A percentile compares a stretch with the other conserved stretches of the same genome.
Conservation (phyloP, 2,113 vertebrate species). For the Pitta sordida region DNA sequence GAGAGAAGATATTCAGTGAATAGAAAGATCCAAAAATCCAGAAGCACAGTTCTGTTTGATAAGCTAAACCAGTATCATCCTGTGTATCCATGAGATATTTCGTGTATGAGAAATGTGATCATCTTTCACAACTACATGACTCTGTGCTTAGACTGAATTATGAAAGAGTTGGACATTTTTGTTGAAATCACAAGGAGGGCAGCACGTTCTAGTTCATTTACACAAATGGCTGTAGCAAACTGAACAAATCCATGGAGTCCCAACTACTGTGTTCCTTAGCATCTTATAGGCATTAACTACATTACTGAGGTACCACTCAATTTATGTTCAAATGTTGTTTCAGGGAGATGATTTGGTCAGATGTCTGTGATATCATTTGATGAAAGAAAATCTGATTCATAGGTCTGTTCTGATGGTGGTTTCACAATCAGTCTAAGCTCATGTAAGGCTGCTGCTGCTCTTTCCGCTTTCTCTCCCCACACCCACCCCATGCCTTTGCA, state of each 20-base stretch:
- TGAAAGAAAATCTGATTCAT: not conserved
- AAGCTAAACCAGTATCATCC: not conserved
- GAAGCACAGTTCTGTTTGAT: not conserved
- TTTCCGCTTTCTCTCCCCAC: not conserved
- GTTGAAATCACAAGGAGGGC: not conserved
- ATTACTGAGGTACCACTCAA: not conserved
- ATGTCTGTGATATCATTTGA: not conserved
- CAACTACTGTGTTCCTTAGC: not conserved
- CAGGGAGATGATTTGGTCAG: not conserved
- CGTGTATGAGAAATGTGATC: not conserved
- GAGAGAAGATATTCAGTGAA: not conserved
- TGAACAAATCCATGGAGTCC: not conserved
- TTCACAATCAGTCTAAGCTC: not conserved
- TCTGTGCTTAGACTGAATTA: not conserved
- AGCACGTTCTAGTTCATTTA: not conserved
- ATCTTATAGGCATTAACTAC: not conserved
- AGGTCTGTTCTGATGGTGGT: not conserved
- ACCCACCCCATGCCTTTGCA: not conserved
- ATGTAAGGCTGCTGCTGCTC: not conserved
- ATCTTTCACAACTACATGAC: not conserved
- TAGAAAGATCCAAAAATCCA: not conserved
- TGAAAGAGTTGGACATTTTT: not conserved
- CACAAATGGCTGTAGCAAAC: not conserved
- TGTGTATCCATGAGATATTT: not conserved
- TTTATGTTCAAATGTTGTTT: not conserved